Evolutionary conservation across 2,888 invertebrate species (phyloP), one percentile per base, ranked within the genome.

Genomic region (Buathra laborator): DNA sequence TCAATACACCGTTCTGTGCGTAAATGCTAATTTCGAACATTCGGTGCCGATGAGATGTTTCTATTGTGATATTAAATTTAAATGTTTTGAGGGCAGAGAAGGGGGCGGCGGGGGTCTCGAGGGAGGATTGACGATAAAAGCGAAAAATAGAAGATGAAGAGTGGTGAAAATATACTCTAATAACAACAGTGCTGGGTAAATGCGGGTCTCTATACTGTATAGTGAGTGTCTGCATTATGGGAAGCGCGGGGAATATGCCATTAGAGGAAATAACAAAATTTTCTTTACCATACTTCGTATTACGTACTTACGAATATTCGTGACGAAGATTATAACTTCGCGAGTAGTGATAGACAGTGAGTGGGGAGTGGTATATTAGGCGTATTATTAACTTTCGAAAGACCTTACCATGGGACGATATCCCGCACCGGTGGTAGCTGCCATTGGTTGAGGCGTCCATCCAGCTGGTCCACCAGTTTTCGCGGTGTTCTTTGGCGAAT

Each of bases 371-470:
- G 67, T 10, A 16, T 9, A 19, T 44, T 48, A 51, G 37, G 32
- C 56, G 46, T 62, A 37, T 56, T 77, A 14, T 53, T 32, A 64
- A 76, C 46, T 77, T 46, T 19, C 37, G 53, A 62, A 51, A 48
- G 43, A 48, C 53, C 96, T 96, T 95, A 97, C 98, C 98, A 98
- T 98, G 84, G 98, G 98, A 94, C 97, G 95, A 94, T 98, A 98
- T 90, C 97, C 97, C 86, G 97, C 97, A 90, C 97, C 97, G 81
- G 97, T 97, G 86, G 98, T 98, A 84, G 97, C 97, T 90, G 97
- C 97, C 96, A 97, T 97, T 53, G 98, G 98, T 94, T 98, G 98
- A 86, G 98, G 98, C 89, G 96, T 97, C 98, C 98, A 98, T 88
- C 96, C 96, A 91, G 95, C 95, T 6, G 91, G 92, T 70, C 94